Conservation (phyloP, 2,113 vertebrate genomes). For the Pluvialis apricaria region DNA sequence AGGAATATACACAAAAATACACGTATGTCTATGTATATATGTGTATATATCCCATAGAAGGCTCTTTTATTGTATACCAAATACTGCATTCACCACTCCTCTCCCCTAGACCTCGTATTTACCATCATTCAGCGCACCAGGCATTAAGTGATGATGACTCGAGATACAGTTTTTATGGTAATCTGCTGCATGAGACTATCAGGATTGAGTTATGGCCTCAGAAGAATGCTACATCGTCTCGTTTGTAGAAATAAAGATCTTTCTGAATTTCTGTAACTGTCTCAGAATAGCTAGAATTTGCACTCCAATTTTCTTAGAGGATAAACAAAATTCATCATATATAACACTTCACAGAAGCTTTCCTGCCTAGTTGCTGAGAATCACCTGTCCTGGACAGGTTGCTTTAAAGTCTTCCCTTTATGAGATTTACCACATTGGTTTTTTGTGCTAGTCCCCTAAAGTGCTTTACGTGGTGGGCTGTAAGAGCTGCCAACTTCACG, state of each 20-base stretch:
- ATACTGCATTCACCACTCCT: neutral
- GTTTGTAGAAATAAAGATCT: neutral
- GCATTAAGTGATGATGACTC: neutral
- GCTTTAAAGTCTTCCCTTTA: neutral
- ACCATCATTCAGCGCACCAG: neutral
- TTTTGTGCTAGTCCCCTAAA: rapidly evolving
- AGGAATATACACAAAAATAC: neutral
- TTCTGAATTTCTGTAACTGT: neutral
- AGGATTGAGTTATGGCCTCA: neutral
- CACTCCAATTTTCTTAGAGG: neutral
- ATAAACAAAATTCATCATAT: neutral
- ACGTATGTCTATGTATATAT: neutral
- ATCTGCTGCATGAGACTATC: neutral
- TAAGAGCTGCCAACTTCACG: neutral
- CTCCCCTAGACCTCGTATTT: neutral
- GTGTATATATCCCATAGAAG: neutral
- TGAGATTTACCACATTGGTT: rapidly evolving
- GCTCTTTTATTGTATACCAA: neutral
- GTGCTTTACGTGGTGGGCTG: rapidly evolving
- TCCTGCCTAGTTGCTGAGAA: neutral
- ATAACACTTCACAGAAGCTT: neutral
- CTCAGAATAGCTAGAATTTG: neutral
- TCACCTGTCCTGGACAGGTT: neutral
- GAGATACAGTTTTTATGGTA: neutral
- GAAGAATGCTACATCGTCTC: neutral